Evolutionary conservation across 37 sponge, comb jelly and placozoan species (phyloP).

Genomic region (Oopsacas minuta): DNA sequence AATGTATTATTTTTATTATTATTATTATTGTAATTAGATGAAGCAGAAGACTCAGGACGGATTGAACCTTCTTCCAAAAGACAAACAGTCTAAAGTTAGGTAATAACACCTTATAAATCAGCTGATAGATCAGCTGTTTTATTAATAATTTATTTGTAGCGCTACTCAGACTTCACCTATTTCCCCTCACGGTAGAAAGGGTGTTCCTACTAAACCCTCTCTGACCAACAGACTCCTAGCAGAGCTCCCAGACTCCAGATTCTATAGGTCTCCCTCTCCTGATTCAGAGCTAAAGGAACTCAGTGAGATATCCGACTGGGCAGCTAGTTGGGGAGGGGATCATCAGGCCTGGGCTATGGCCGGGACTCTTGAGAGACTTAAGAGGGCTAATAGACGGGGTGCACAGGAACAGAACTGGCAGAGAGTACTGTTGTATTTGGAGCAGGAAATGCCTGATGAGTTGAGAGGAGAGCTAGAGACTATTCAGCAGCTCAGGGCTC

Average conservation of each 20-base stretch:
- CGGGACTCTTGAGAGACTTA: slow-evolving; percentile 51
- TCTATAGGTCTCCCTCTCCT: neutral
- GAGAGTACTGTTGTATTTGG: neutral
- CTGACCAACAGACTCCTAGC: slow-evolving; percentile 39
- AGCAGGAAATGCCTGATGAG: slow-evolving; percentile 9
- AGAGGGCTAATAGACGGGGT: slow-evolving; percentile 43
- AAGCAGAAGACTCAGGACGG: slow-evolving; percentile 19
- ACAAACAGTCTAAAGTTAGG: neutral
- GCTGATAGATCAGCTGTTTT: neutral
- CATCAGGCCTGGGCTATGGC: slow-evolving; percentile 47
- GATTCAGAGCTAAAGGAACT: slow-evolving; percentile 24
- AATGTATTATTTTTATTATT: neutral
- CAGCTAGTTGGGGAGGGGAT: slow-evolving; percentile 53
- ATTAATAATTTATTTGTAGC: neutral
- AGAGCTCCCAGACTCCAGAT: slow-evolving; percentile 24
- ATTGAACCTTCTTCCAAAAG: neutral
- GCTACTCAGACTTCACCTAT: neutral
- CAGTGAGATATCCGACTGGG: slow-evolving; percentile 32
- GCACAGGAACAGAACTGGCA: slow-evolving; percentile 54
- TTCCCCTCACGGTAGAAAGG: neutral
- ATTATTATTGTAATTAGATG: neutral
- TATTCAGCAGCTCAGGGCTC: neutral
- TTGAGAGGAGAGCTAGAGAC: neutral
- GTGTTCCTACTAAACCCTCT: slow-evolving; percentile 16
- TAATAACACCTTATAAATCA: neutral